Evolutionary conservation across 2,113 vertebrate species (phyloP).

Genomic region (Vulpes lagopus): DNA sequence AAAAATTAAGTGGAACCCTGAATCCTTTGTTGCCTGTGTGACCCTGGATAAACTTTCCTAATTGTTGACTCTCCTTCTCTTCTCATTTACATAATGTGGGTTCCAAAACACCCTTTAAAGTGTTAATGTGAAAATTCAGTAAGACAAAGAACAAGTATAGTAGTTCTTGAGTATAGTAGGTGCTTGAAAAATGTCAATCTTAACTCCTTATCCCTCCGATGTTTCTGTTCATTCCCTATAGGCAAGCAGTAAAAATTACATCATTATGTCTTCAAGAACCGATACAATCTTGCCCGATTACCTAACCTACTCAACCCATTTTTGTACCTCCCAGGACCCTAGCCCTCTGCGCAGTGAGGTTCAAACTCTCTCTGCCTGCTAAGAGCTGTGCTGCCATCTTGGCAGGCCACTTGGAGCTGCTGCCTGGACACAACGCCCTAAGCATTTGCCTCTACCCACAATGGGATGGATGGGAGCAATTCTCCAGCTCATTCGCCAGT

Average conservation of each 20-base stretch:
- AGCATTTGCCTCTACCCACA: neutral
- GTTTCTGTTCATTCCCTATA: neutral
- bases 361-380: neutral
- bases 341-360: neutral
- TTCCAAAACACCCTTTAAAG: neutral
- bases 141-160: neutral
- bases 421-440: neutral
- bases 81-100: neutral
- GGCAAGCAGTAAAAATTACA: neutral
- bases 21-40: neutral
- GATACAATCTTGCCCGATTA: neutral
- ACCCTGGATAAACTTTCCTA: neutral
- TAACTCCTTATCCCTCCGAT: neutral
- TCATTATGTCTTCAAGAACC: neutral
- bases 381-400: neutral
- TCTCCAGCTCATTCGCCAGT: constrained; percentile 33
- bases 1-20: neutral
- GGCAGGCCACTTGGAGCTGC: neutral
- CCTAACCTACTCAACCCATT: neutral
- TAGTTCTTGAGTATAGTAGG: neutral
- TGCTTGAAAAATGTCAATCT: neutral
- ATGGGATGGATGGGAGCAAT: neutral
- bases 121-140: neutral
- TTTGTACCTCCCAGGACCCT: accelerated
- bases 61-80: neutral